Conservation (phyloP, 2,797 vertebrate species). For the Euthynnus affinis region DNA sequence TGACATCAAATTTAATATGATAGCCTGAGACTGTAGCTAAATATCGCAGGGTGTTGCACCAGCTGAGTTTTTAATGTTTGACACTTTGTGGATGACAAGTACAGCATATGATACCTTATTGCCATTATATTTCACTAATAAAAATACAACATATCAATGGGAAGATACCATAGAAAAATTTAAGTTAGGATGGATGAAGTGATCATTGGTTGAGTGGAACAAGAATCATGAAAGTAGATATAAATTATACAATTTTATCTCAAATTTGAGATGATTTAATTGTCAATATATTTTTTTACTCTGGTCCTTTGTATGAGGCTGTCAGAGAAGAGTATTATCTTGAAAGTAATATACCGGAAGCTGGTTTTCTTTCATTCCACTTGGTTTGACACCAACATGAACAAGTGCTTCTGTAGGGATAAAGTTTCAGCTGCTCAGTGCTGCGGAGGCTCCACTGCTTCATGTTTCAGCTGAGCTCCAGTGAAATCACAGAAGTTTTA, state of each 20-base stretch:
- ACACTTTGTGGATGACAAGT: not conserved
- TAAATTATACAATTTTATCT: too few relatives aligned
- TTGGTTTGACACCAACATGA: not conserved
- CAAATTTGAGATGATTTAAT: not conserved
- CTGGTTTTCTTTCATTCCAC: fast-evolving
- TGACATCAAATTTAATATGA: not conserved
- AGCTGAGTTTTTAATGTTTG: not conserved
- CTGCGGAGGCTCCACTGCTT: slow-evolving; percentile 35
- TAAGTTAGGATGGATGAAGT: too few relatives aligned
- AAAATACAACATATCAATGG: too few relatives aligned
- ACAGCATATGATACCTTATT: not conserved
- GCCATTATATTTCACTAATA: too few relatives aligned
- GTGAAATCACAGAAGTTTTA: slow-evolving; percentile 27
- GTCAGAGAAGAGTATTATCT: slow-evolving; percentile 26
- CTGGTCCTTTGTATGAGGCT: not conserved
- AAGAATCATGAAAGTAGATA: too few relatives aligned
- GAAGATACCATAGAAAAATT: too few relatives aligned
- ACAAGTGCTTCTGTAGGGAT: slow-evolving; percentile 40
- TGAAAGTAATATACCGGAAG: slow-evolving; percentile 38
- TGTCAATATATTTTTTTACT: not conserved
- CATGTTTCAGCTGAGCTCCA: slow-evolving; percentile 48
- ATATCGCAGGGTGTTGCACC: not conserved
- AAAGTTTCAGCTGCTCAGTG: slow-evolving; percentile 61
- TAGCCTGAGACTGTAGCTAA: too few relatives aligned
- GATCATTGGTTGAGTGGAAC: too few relatives aligned